A percentile compares a stretch with the other conserved stretches of the same genome.
Evolutionary conservation across 2,888 invertebrate species (phyloP).

Genomic region (Anodontia alba): DNA sequence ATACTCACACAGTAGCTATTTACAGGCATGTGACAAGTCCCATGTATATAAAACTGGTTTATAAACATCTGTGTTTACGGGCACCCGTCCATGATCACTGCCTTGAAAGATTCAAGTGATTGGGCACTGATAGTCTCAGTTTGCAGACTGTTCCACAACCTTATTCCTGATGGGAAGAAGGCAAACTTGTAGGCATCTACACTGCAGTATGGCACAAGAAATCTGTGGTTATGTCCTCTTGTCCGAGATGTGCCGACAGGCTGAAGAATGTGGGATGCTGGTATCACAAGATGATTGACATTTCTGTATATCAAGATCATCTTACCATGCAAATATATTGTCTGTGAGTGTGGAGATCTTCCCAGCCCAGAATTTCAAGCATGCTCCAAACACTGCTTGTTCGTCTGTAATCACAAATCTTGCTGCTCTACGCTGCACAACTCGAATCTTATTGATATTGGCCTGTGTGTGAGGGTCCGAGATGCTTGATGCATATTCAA

Average conservation of each 20-base stretch:
- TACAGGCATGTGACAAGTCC: too few species aligned
- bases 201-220: neutral
- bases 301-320: neutral
- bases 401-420: constrained; percentile 15
- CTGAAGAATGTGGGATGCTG: too few species aligned
- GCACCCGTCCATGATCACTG: neutral
- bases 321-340: too few species aligned
- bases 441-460: constrained; percentile 23
- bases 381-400: neutral
- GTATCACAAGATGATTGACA: neutral
- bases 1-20: too few species aligned
- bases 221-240: neutral
- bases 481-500: too few species aligned
- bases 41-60: neutral
- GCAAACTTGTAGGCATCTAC: too few species aligned
- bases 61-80: neutral
- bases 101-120: constrained; percentile 1
- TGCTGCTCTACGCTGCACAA: constrained; percentile 21
- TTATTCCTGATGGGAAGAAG: too few species aligned
- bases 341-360: neutral
- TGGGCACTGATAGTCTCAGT: too few species aligned
- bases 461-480: constrained; percentile 19
- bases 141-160: too few species aligned
- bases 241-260: too few species aligned
- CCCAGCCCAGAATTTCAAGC: neutral